These are phyloP conservation scores for Eupithecia abbreviata DNA, from an alignment of 2,888 invertebrate species.

Conservation along the genomic window DNA sequence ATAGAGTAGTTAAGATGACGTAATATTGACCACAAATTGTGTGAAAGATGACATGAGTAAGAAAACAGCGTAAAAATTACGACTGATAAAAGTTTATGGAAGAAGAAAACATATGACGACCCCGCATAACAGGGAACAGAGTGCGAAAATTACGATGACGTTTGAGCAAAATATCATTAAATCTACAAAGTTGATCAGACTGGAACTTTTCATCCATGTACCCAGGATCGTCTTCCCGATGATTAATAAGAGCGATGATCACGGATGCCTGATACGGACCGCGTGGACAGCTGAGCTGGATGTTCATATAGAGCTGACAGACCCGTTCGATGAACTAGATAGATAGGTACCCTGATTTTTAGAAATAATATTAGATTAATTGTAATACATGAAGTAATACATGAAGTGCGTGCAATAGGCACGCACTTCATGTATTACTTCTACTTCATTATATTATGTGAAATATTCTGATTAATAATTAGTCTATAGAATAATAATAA, in stretches of 20 bases:
- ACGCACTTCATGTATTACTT: background rate
- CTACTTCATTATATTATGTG: background rate
- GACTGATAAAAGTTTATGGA: background rate
- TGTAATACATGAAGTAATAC: too few relatives aligned
- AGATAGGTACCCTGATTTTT: background rate
- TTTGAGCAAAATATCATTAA: background rate
- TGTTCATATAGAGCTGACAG: background rate
- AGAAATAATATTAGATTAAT: background rate
- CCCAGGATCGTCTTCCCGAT: conserved; percentile 49
- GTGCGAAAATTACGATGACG: background rate
- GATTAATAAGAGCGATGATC: conserved; percentile 64
- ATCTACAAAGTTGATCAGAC: background rate
- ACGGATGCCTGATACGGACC: conserved; percentile 42
- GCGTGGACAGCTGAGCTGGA: conserved; percentile 18
- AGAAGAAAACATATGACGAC: background rate
- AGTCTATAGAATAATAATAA: too few relatives aligned
- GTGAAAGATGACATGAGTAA: background rate
- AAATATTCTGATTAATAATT: too few relatives aligned
- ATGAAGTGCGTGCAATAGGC: too few relatives aligned
- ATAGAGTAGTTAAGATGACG: background rate
- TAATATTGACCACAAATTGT: background rate
- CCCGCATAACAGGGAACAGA: background rate
- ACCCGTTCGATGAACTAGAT: conserved; percentile 11
- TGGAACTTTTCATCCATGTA: conserved; percentile 1
- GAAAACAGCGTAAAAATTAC: background rate